Conservation (phyloP, 2,888 invertebrate species). For the Himalopsyche tibetana region DNA sequence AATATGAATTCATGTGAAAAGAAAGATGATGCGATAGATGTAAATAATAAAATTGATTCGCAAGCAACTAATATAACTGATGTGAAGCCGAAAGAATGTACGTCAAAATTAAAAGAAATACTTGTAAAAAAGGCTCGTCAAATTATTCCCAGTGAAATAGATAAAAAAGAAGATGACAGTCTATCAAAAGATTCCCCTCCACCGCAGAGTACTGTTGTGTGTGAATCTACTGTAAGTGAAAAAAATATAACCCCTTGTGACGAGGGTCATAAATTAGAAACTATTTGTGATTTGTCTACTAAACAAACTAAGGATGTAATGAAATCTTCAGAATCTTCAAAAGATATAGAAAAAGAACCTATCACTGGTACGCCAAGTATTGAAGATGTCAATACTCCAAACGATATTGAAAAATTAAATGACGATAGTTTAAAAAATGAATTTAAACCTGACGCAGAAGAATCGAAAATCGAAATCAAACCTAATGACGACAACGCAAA, state of each 20-base stretch:
- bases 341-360: background rate
- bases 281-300: background rate
- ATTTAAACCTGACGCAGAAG: background rate
- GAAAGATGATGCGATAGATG: too few species aligned
- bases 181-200: background rate
- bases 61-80: too few species aligned
- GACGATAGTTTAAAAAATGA: background rate
- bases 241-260: background rate
- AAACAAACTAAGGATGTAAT: background rate
- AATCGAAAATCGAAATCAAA: conserved; percentile 19
- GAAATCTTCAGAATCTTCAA: conserved; percentile 14
- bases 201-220: background rate
- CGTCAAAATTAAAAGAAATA: conserved; percentile 15
- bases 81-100: background rate
- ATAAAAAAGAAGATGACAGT: conserved; percentile 44
- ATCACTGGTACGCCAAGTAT: background rate
- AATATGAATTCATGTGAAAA: background rate
- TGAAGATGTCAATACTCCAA: background rate
- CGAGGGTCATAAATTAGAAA: background rate
- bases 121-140: background rate
- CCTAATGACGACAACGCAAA: background rate
- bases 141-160: conserved; percentile 32
- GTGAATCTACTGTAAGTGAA: background rate
- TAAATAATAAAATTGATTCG: too few species aligned
- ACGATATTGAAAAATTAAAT: background rate